Evolutionary conservation across 1,140 invertebrate genomes (phyloP).

Genomic region (Sipha flava): DNA sequence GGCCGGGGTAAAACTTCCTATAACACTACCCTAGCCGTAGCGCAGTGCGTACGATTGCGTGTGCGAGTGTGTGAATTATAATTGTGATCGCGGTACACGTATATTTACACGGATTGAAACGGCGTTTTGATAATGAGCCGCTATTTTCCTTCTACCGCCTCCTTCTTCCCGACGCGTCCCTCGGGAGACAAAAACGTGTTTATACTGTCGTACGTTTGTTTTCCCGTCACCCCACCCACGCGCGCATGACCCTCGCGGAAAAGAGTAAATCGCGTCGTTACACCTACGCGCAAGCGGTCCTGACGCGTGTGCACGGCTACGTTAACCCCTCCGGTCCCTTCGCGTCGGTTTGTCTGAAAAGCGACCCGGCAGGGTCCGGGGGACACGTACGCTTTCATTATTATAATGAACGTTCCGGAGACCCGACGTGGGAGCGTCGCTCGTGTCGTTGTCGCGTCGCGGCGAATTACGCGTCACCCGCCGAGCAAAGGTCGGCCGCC

Average conservation of each 20-base stretch:
- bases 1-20: neutral
- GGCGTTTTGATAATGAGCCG: constrained; percentile 8
- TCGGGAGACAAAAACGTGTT: neutral
- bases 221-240: neutral
- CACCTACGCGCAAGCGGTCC: too few species aligned
- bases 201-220: neutral
- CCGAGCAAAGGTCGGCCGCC: neutral
- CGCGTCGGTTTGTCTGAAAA: constrained; percentile 19
- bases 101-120: neutral
- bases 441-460: constrained; percentile 3
- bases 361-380: neutral
- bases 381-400: constrained; percentile 4
- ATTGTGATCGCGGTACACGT: too few species aligned
- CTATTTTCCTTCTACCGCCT: neutral
- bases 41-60: neutral
- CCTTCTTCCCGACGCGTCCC: neutral
- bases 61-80: too few species aligned
- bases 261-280: constrained; percentile 10
- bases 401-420: neutral
- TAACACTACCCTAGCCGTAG: too few species aligned
- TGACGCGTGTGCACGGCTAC: too few species aligned
- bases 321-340: too few species aligned
- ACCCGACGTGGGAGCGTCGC: constrained; percentile 13
- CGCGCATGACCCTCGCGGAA: too few species aligned
- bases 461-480: constrained; percentile 17